Base-by-base conservation (phyloP, 2,113 vertebrate species). In the Diadophis punctatus region DNA sequence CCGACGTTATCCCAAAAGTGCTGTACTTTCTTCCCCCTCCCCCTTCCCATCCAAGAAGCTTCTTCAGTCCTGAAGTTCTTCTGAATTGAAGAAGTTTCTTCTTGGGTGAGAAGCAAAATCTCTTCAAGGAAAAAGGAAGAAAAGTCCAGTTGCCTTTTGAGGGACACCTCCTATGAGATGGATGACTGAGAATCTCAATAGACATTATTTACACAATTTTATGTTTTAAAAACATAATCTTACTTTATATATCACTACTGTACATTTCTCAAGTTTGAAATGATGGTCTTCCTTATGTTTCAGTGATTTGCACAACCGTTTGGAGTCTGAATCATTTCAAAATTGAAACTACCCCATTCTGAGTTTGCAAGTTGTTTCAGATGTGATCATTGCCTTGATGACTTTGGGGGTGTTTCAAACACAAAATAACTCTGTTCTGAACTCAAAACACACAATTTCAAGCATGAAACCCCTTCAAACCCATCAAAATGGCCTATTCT, bases 11-110 rank as follows among this genome's bases (percentile, higher is more conserved):
- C 30, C 11, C 60, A 12, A 68, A 30, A 68, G 60, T 68, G 30
- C 11, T 63, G 27, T 27, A 30, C 25, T 30, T 12, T 30, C 25
- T 10, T 1, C 0, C 2, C 9, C 0, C 1, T 0, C 1, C 1
- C 3, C 27, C 27, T 27, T 25, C 8, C 27, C 58, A 60, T 60
- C 25, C 58, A 63, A 27, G 58, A 60, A 60, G 58, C 25, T 27
- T 27, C 25, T 27, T 27, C 8, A 27, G 25, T 56, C 22, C 22
- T 25, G 55, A 25, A 58, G 56, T 60, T 60, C 58, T 60, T 63
- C 10, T 12, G 58, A 60, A 30, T 12, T 11, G 58, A 60, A 60
- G 58, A 60, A 30, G 58, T n/a, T n/a, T n/a, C 58, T 3, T 60
- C 58, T 60, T 60, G 58, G 58, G 25, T 30, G 58, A 60, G 25